Base-by-base conservation (phyloP, 2,113 vertebrate genomes). In the Myiozetetes cayanensis region DNA sequence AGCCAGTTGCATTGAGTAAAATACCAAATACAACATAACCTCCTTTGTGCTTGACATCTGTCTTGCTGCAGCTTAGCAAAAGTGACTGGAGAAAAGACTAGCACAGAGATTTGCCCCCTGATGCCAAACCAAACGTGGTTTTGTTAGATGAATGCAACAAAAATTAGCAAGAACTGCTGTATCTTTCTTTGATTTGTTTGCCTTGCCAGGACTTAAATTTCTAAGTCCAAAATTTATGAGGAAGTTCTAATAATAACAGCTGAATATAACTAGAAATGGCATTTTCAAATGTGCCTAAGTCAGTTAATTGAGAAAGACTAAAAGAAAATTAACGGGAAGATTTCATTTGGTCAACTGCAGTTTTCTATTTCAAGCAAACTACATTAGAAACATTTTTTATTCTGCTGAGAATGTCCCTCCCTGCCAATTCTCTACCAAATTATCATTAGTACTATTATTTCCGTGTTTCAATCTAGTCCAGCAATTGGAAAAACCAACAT, bases 371-470 rank as follows among this genome's bases (percentile, higher is more conserved):
- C 58, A 52, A 89, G 58, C 12, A 87, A 70, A 20, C 37, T 41
- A 14, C 47, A 82, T 82, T 41, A 82, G 43, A 61, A 68, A 39
- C 13, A 68, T 76, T 72, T 68, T 82, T 77, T 71, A 66, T 80
- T 77, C 76, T 50, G 63, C 50, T 77, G 72, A 89, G 28, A 86
- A 73, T 59, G 72, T 52, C 73, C 43, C 43, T 91, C 75, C 1
- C 1, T 62, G 68, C 68, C 65, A 95, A 58, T 84, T 89, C 55
- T 44, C 47, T 37, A 68, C 5, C 44, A 81, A 92, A 91, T 80
- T 49, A 74, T 89, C 89, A 94, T 91, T 71, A 92, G 55, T 25
- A 30, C 53, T 87, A 94, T 94, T 91, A 90, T 91, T 91, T 84
- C 63, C 89, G 16, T 46, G 19, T 66, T 93, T 96, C 86, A n/a